Conservation (phyloP, 2,888 invertebrate genomes). For the Drosophila hawaiiensis region DNA sequence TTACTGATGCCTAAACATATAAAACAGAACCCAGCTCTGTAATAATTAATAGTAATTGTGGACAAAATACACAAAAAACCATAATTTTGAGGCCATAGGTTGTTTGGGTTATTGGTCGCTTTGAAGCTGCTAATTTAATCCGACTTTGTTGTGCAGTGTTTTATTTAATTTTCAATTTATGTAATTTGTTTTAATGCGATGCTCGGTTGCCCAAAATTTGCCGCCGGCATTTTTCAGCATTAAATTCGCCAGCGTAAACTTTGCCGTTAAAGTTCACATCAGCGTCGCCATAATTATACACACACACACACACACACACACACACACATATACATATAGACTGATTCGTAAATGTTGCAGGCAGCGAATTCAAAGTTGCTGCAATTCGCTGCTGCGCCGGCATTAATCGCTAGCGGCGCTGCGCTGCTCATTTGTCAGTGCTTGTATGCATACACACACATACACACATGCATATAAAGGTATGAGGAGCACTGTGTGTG, state of each 20-base stretch:
- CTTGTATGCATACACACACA: slow-evolving; percentile 1
- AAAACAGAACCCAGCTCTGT: background rate
- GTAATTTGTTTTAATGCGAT: slow-evolving; percentile 6
- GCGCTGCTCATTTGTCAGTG: slow-evolving; percentile 10
- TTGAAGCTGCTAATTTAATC: background rate
- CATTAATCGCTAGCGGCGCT: slow-evolving; percentile 8
- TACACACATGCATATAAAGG: background rate
- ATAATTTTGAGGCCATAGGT: background rate
- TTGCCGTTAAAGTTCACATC: background rate
- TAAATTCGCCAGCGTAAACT: background rate
- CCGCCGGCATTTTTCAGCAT: background rate
- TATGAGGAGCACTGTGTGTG: background rate
- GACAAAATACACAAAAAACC: background rate
- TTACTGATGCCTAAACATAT: background rate
- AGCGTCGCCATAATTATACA: background rate
- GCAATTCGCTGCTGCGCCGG: slow-evolving; percentile 6
- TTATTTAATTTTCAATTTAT: slow-evolving; percentile 4
- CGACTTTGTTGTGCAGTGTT: slow-evolving; percentile 4
- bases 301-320: background rate
- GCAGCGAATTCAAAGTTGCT: slow-evolving; percentile 1
- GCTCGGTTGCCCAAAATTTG: background rate
- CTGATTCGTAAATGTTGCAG: background rate
- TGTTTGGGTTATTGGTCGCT: background rate
- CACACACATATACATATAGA: background rate
- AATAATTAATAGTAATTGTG: background rate